Conservation (phyloP, 2,113 vertebrate genomes). For the Ageneiosus marmoratus region DNA sequence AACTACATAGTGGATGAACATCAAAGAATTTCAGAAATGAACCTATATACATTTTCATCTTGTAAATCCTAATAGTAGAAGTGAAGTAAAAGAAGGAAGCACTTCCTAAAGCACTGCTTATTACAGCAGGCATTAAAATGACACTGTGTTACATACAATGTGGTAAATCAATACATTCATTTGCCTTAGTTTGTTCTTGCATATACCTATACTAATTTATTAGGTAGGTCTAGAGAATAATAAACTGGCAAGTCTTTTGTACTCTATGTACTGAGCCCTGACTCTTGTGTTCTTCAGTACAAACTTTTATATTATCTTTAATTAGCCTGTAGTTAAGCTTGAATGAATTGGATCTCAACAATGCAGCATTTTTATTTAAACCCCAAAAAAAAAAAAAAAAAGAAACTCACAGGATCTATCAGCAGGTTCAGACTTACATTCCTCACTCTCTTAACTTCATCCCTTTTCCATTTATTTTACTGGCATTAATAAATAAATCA, state of each 20-base stretch:
- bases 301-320: not conserved
- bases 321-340: not conserved
- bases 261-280: not conserved
- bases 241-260: not conserved
- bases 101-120: not conserved
- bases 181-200: not conserved
- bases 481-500: not conserved
- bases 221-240: not conserved
- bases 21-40: not conserved
- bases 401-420: not conserved
- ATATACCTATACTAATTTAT: not conserved
- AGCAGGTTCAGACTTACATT: not conserved
- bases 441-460: not conserved
- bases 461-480: not conserved
- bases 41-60: not conserved
- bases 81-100: not conserved
- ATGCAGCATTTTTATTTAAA: not conserved
- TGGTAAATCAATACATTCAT: not conserved
- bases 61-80: not conserved
- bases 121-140: conserved; percentile 10
- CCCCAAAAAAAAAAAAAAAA: too few species aligned
- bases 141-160: not conserved
- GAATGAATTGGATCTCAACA: not conserved
- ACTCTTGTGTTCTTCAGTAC: not conserved
- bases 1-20: not conserved